These are phyloP conservation scores for Gyrodactylus bullatarudis DNA, from an alignment of 1,140 invertebrate genomes.

Conservation along the genomic window DNA sequence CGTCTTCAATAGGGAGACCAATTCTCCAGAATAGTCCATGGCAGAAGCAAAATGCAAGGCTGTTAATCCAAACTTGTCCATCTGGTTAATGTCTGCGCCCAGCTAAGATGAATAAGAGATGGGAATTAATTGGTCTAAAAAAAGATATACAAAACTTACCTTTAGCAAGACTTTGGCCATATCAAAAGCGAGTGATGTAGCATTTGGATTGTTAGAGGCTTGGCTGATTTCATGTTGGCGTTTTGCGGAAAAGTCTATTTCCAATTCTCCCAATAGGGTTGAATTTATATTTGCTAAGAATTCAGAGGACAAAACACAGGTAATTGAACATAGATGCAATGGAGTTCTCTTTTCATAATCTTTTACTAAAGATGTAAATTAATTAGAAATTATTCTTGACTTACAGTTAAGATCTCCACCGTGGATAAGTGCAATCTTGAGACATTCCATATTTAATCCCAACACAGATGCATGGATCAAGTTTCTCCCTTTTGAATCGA, in stretches of 20 bases:
- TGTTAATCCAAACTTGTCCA: background rate
- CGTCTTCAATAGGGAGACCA: background rate
- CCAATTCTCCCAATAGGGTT: background rate
- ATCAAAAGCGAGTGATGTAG: background rate
- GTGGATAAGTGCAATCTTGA: background rate
- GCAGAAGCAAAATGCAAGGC: background rate
- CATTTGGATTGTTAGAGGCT: background rate
- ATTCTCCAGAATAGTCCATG: background rate
- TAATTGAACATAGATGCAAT: background rate
- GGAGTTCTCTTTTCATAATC: background rate
- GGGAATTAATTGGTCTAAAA: background rate
- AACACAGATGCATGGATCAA: background rate
- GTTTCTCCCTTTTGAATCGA: background rate
- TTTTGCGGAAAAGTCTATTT: no score
- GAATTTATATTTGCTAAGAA: background rate
- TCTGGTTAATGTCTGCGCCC: background rate
- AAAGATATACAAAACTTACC: background rate
- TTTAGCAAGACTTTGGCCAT: background rate
- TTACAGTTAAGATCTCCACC: background rate
- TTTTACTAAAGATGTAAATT: background rate
- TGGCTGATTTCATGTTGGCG: background rate
- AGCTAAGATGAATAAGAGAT: no score
- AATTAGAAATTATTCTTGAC: no score
- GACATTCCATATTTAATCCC: background rate
- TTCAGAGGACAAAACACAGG: background rate